Base-by-base conservation (phyloP, 2,113 vertebrate genomes). In the Tretioscincus oriximinensis region DNA sequence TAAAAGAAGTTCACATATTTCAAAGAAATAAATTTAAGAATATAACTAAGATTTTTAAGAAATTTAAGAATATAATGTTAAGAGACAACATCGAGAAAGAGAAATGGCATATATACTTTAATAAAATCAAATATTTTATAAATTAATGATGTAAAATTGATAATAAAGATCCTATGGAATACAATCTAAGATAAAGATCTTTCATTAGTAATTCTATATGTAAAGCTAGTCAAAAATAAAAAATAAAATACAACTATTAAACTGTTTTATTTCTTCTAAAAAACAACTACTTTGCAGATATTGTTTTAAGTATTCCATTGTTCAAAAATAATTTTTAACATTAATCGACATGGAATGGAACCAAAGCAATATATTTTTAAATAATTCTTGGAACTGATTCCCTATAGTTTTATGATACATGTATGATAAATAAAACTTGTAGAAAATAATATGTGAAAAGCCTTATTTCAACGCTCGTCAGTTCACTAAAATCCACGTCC, bases 161-260 rank as follows among this genome's bases (percentile, higher is more conserved):
- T 85, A 89, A 82, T 71, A 6, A 8, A 63, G 24, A 26, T 7
- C 72, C 84, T 85, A 84, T 80, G 86, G 76, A 79, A 85, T 74
- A 81, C 77, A 90, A 35, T 85, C 63, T 20, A 84, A 83, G 85
- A 86, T 81, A 88, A 85, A 88, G 81, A 84, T 78, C 86, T 80
- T 88, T 87, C 78, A 72, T 85, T 78, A 66, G 22, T 85, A 88
- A 85, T 90, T 90, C 92, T 86, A 83, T 78, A 84, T 90, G 77
- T 81, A 76, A 86, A 86, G 77, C 85, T 85, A 78, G 87, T n/a
- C 5, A 66, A 29, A 58, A 58, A 58, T 58, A 58, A 58, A 58
- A 18, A 58, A 58, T 84, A 91, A 87, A 90, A 85, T 84, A 72
- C 76, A 83, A 49, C 86, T 80, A 60, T 90, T 76, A 41, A 41